Conservation (phyloP, 1,140 invertebrate genomes). For the Brachionus angularis region DNA sequence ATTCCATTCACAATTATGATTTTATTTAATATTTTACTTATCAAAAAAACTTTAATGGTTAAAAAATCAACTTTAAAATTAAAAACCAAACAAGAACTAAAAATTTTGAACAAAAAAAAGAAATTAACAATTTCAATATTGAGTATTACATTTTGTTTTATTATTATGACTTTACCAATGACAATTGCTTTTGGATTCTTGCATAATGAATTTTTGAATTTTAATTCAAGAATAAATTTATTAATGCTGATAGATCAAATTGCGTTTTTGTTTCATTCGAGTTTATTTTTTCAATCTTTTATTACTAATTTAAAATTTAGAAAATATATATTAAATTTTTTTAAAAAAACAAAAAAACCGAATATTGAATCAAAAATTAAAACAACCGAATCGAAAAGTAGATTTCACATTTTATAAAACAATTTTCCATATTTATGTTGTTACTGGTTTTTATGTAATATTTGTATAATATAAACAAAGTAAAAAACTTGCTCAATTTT, state of each 20-base stretch:
- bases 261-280: conserved; percentile 11
- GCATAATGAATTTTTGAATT: neutral
- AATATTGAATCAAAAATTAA: no score
- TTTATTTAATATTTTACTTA: conserved; percentile 27
- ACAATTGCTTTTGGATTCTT: conserved; percentile 31
- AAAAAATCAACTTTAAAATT: neutral
- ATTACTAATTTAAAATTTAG: conserved; percentile 24
- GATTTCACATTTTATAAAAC: no score
- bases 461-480: no score
- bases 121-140: conserved; percentile 2
- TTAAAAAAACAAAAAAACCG: no score
- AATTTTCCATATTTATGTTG: no score
- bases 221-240: neutral
- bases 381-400: no score
- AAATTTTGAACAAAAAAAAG: neutral
- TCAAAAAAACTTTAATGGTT: neutral
- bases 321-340: no score
- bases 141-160: conserved; percentile 18
- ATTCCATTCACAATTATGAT: conserved; percentile 26
- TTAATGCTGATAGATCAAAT: neutral
- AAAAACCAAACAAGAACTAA: neutral
- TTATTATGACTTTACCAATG: conserved; percentile 27
- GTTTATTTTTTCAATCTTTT: conserved; percentile 19
- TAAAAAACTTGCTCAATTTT: no score
- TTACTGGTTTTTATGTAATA: no score